Base-by-base conservation (phyloP, 2,888 invertebrate genomes). In the Agonopterix heracliana region DNA sequence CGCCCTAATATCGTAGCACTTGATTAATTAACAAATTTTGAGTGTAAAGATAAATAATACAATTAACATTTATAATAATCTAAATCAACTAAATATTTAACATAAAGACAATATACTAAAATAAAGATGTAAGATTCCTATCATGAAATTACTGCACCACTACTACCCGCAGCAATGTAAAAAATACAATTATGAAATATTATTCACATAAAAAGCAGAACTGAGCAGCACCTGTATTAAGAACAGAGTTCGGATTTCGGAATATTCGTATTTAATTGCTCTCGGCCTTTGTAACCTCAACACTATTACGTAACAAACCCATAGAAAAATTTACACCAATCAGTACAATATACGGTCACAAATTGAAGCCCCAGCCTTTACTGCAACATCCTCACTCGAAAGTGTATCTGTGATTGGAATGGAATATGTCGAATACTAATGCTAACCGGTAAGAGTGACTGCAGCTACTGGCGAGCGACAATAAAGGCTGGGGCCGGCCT, bases 241-340 rank as follows among this genome's bases (percentile, higher is more conserved):
- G 61, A 62, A 59, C 69, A 61, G 66, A 59, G 52, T 62, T 63
- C 63, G 61, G 59, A 59, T 53, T 62, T 63, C 63, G 61, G 59
- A 72, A 67, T 65, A 63, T 59, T 63, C 59, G 60, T 60, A 58
- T 64, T 61, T 57, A 54, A 56, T 26, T 61, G 59, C 67, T 66
- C 57, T 63, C 62, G 57, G 64, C 61, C 61, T 62, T 60, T 56
- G 55, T 59, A 69, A 69, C 64, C 70, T 60, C 66, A 62, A 41
- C 66, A 75, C 65, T 73, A 71, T 74, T 71, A 74, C 71, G 71
- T 80, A 83, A 81, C 77, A 81, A 86, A 86, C 81, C 75, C 78
- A 82, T 85, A 84, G 78, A 84, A 85, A 84, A 87, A 83, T 87
- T 81, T 86, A 86, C 86, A 87, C 73, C 85, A 80, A 81, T 82